Conservation (phyloP, 1,140 invertebrate genomes). For the honey bee (Apis mellifera) region DNA sequence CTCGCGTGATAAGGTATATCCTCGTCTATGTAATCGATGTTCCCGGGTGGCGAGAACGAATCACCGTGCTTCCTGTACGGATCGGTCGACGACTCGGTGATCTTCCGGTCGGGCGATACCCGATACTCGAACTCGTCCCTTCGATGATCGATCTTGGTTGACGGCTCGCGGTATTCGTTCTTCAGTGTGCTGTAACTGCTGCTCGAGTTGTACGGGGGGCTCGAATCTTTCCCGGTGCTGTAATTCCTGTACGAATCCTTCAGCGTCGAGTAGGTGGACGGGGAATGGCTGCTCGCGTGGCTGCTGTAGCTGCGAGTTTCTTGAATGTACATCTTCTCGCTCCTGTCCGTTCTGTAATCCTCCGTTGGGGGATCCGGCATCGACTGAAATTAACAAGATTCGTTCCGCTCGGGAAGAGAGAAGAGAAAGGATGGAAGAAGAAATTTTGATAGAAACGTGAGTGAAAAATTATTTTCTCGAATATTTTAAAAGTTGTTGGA, state of each 20-base stretch:
- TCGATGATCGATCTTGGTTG: conserved; percentile 60
- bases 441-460: too few species aligned
- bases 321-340: conserved; percentile 76
- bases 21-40: conserved; percentile 81
- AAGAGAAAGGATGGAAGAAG: too few species aligned
- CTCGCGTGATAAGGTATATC: conserved; percentile 92
- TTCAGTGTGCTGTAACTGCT: conserved; percentile 77
- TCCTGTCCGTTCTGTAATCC: conserved; percentile 69
- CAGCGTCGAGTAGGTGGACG: conserved; percentile 76
- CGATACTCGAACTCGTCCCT: conserved; percentile 68
- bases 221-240: conserved; percentile 71
- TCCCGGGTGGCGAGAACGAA: conserved; percentile 75
- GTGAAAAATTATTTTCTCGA: too few species aligned
- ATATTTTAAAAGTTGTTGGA: neutral
- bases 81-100: conserved; percentile 60
- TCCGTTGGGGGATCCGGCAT: conserved; percentile 77
- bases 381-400: conserved; percentile 65
- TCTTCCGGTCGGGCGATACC: conserved; percentile 67
- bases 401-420: too few species aligned
- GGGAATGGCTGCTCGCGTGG: conserved; percentile 70
- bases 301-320: conserved; percentile 73
- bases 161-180: conserved; percentile 69
- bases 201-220: conserved; percentile 71
- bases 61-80: conserved; percentile 66
- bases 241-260: conserved; percentile 77